Base-by-base conservation (phyloP, 2,888 invertebrate species). In the Callinectes sapidus region DNA sequence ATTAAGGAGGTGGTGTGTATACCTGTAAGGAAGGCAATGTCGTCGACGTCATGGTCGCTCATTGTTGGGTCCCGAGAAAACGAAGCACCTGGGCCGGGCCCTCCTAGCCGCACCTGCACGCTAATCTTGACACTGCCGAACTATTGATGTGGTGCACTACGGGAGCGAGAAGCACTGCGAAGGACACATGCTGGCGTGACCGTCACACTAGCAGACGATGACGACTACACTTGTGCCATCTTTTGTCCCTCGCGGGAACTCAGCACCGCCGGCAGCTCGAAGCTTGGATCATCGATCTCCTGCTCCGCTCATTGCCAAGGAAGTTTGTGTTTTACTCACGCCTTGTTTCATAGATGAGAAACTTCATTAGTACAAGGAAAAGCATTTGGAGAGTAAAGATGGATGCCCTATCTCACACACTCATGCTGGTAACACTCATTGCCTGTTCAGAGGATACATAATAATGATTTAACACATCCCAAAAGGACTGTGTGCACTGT, bases 21-120 rank as follows among this genome's bases (percentile, higher is more conserved):
- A 94, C 94, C 94, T 90, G 94, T 94, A 77, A 94, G 94, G 89
- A 94, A 94, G 86, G 94, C 94, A 81, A 94, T 94, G 54, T 94
- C 94, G 91, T 94, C 94, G 32, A 94, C 94, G 87, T 94, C 94
- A 93, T 94, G 92, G 91, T 94, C 94, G 85, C 93, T 94, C 94
- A 94, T 93, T 32, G 93, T 93, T 6, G 92, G 93, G 91, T 93
- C 94, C 81, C 93, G 88, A 89, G 94, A 94, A 86, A 94, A 94
- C n/a, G 93, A 32, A 16, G 87, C 94, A 35, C 92, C 89, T 23
- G 55, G 92, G 23, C 89, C 92, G 89, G 91, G 91, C 66, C 93
- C 93, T 28, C 81, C 90, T 77, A 91, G 61, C n/a, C 94, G 91
- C 23, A 92, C 48, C 61, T 90, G 88, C 35, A 93, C 93, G 91